A percentile compares a stretch with the other conserved stretches of the same genome.
Evolutionary conservation across 2,888 invertebrate genomes (phyloP).

Genomic region (Microplitis manilae): DNA sequence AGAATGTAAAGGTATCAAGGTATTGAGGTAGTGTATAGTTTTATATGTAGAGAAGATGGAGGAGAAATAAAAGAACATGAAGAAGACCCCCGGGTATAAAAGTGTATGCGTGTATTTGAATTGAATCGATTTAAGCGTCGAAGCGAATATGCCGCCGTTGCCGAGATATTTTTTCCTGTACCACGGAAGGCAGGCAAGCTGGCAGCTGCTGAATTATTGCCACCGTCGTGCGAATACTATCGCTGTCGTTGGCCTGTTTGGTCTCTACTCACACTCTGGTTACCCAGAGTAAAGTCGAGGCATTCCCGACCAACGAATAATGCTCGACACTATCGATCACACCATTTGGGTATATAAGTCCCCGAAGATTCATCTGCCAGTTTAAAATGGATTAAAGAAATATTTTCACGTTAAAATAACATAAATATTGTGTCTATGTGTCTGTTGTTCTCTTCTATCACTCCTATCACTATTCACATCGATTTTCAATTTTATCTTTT

Average conservation of each 20-base stretch:
- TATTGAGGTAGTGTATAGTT: slow-evolving; percentile 17
- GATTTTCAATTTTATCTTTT: neutral
- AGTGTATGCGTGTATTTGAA: slow-evolving; percentile 42
- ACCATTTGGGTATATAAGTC: slow-evolving; percentile 22
- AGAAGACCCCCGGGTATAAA: slow-evolving; percentile 18
- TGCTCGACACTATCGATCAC: slow-evolving; percentile 36
- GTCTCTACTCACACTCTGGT: slow-evolving; percentile 13
- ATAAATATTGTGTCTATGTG: neutral
- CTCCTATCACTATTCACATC: neutral
- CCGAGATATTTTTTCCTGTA: slow-evolving; percentile 32
- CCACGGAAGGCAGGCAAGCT: no score
- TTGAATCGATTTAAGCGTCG: slow-evolving; percentile 50
- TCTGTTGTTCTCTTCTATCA: neutral
- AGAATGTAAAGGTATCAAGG: slow-evolving; percentile 21
- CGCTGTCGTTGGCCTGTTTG: slow-evolving; percentile 26
- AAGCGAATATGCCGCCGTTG: slow-evolving; percentile 33
- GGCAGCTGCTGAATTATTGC: slow-evolving; percentile 45
- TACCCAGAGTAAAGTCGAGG: slow-evolving; percentile 26
- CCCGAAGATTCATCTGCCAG: slow-evolving; percentile 12
- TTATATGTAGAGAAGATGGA: neutral
- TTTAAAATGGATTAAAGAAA: slow-evolving; percentile 5
- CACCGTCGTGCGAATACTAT: slow-evolving; percentile 44
- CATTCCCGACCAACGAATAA: slow-evolving; percentile 25
- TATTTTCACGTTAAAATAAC: neutral
- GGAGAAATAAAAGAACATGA: neutral